Percentiles rank a stretch among this genome's conserved stretches.
Evolutionary conservation across 2,888 invertebrate species (phyloP).

Genomic region (Papilio gigon): DNA sequence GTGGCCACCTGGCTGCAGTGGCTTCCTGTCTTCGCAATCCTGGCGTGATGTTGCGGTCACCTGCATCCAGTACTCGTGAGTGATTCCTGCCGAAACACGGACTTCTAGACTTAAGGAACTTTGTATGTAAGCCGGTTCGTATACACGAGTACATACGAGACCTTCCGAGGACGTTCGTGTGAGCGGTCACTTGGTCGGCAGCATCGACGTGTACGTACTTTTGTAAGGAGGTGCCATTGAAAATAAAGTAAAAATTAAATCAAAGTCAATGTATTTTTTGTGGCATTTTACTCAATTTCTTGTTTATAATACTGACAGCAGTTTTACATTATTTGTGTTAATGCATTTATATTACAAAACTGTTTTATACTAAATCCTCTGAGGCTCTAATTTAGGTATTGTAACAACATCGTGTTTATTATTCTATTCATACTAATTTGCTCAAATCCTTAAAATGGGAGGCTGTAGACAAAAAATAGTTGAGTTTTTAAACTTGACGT

Average conservation of each 20-base stretch:
- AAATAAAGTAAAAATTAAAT: neutral
- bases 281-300: neutral
- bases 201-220: neutral
- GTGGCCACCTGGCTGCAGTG: conserved; percentile 41
- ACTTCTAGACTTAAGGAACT: conserved; percentile 31
- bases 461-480: too few relatives aligned
- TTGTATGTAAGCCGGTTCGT: conserved; percentile 34
- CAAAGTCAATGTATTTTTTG: neutral
- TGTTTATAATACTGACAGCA: neutral
- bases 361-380: too few relatives aligned
- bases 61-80: conserved; percentile 23
- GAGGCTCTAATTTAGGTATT: too few relatives aligned
- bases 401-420: too few relatives aligned
- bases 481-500: too few relatives aligned
- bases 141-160: neutral
- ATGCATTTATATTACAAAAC: too few relatives aligned
- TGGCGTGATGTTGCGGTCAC: conserved; percentile 46
- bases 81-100: conserved; percentile 37
- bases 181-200: neutral
- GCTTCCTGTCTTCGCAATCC: conserved; percentile 45
- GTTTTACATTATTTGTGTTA: neutral
- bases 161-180: neutral
- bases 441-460: too few relatives aligned
- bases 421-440: too few relatives aligned
- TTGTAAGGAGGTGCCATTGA: neutral